Base-by-base conservation (phyloP, 2,888 invertebrate species). In the Tachina fera region DNA sequence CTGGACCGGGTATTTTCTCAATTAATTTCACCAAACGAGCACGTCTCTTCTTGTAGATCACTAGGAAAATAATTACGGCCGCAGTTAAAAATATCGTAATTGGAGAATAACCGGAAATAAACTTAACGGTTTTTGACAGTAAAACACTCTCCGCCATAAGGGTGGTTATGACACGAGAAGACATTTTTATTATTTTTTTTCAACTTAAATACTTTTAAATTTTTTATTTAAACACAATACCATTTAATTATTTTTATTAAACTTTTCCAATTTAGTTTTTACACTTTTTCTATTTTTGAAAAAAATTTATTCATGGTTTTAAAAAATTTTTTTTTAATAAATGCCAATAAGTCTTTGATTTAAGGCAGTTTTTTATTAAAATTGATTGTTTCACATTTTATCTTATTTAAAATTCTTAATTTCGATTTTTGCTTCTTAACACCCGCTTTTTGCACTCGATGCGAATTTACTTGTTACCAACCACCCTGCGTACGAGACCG, bases 1-100 rank as follows among this genome's bases (percentile, higher is more conserved):
- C 92, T 13, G 95, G 95, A 68, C 95, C 95, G 10, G 94, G 95
- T 76, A 95, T 94, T 89, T 93, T 93, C 60, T 94, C 93, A 77
- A 94, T 93, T 75, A 94, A 90, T 86, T 92, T 92, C 58, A 94
- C 93, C 88, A 93, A 89, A 74, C 93, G 90, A 49, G 92, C 90
- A 61, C 93, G 90, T 61, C 91, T 86, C 71, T 89, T 90, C 78
- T 92, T 92, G 68, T 92, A 92, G 68, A 92, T 87, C 82, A 92
- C 89, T 65, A 92, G 80, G 84, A 90, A 92, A 1, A 90, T 87
- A 14, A 88, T 83, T 16, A 91, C 86, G 13, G 90, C 87, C 1
- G 89, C 89, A 70, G 91, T 61, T 2, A 92, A 84, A 60, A 92
- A 88, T 22, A 92, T 86, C 11, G 92, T 92, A 43, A 92, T 58